Base-by-base conservation (phyloP, 2,113 vertebrate genomes). In the Larimichthys crocea region DNA sequence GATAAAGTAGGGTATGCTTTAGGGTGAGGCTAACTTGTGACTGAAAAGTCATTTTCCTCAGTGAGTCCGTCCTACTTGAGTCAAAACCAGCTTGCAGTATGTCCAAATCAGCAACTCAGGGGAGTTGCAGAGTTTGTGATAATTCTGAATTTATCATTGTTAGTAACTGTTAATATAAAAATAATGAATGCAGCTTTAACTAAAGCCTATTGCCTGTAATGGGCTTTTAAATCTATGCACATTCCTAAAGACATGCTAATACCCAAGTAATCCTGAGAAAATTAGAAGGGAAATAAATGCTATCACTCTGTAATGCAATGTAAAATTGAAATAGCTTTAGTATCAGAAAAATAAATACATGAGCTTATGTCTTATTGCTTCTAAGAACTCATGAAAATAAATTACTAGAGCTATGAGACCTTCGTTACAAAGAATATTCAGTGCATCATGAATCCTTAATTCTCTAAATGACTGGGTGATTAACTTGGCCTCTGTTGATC, bases 371-470 rank as follows among this genome's bases (percentile, higher is more conserved):
- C 52, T 35, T 35, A 4, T 29, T 62, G 9, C 24, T 40, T 20
- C 29, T 31, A 26, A 69, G 10, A 59, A 65, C 42, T 64, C 17
- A 2, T 50, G 12, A 71, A 77, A 35, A 63, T 5, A 67, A 64
- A 59, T 56, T 35, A 56, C 22, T 9, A 2, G 42, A 53, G 53
- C 74, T 64, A n/a, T 17, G 60, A 79, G 53, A 44, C 10, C 48
- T 69, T 76, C n/a, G 62, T 42, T 52, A 55, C 19, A 64, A 42
- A 66, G 50, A 74, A 35, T 49, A 31, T 66, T 40, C 10, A 56
- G 40, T 35, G 19, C 72, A 78, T 70, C 55, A 75, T 50, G 16
- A 86, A 72, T 22, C 11, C 12, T 10, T 9, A 79, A 71, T 61
- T 49, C 24, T 56, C n/a, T 40, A 31, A 76, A 65, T 55, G 57